Evolutionary conservation across 1,140 invertebrate species (phyloP), one percentile per base, ranked within the genome.

Genomic region (Agraylea sexmaculata): DNA sequence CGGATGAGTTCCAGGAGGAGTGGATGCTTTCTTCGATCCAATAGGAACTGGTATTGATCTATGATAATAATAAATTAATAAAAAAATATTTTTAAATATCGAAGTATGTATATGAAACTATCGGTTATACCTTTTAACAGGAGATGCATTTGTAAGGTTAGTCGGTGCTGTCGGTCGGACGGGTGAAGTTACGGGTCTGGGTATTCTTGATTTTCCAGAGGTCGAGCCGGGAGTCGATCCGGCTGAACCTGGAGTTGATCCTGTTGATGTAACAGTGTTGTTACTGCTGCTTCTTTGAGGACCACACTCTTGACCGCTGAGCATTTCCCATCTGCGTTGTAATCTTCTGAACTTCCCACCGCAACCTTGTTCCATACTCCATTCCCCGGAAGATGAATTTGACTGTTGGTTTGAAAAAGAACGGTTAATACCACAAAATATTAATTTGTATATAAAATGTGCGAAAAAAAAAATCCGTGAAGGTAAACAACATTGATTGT

Each of bases 241-340:
- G 11, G 42, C 42, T 4, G 42, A 44, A 18, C 43, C 43, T 4
- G 47, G 47, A 29, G 47, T 49, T 21, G 47, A 49, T 2, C 47
- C 47, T n/a, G 42, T 34, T 5, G 47, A 49, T 12, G 38, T 41
- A 8, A 43, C 42, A 21, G 46, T 40, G 8, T 32, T 38, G 25
- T 30, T 20, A 13, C 17, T 28, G n/a, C 37, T 28, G 10, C n/a
- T 19, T 33, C 23, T 32, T 8, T 29, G 37, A 11, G 42, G 42
- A n/a, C n/a, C n/a, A n/a, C n/a, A n/a, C 25, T 49, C 47, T 34
- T 45, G 47, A 20, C 47, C 47, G 50, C 70, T 74, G 42, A 87
- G 69, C 56, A 82, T 70, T 59, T 91, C 87, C 87, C 86, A 91
- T 54, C 87, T 86, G 56, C 83, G 76, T 53, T 89, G 86, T 20